These are phyloP conservation scores for Zapornia atra DNA, from an alignment of 2,113 vertebrate species.

Conservation along the genomic window DNA sequence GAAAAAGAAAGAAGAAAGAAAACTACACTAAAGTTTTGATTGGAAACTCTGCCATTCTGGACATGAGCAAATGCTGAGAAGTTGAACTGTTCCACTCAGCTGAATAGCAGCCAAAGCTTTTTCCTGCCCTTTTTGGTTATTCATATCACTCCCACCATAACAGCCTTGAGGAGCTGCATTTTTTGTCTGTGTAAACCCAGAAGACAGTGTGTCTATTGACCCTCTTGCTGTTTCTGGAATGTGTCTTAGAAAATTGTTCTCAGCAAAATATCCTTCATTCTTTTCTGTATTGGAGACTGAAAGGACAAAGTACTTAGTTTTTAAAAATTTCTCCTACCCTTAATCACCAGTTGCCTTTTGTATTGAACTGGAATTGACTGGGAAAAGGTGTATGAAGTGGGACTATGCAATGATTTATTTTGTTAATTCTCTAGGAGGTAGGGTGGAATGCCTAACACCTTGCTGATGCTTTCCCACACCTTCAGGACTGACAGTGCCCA, in stretches of 20 bases:
- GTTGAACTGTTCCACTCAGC: conserved; percentile 35
- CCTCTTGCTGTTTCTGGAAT: conserved; percentile 60
- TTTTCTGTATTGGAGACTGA: not conserved
- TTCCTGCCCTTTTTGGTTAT: conserved; percentile 63
- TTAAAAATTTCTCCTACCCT: not conserved
- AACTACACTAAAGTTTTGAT: conserved; percentile 13
- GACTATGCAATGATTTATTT: not conserved
- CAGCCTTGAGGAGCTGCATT: conserved; percentile 41
- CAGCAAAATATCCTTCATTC: conserved; percentile 25
- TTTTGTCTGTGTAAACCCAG: conserved; percentile 60
- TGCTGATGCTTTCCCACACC: not conserved
- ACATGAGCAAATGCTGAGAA: not conserved
- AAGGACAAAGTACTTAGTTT: not conserved
- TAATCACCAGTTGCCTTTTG: not conserved
- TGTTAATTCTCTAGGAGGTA: not conserved
- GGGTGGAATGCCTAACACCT: not conserved
- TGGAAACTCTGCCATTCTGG: conserved; percentile 47
- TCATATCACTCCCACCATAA: conserved; percentile 47
- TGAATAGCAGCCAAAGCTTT: conserved; percentile 17
- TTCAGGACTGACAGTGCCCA: not conserved
- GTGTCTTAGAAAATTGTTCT: conserved; percentile 34
- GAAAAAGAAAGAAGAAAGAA: not conserved
- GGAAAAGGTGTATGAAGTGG: not conserved
- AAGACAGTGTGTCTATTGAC: conserved; percentile 61
- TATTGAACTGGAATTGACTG: rapidly evolving